These are phyloP conservation scores for Hypsibius dujardini DNA, from an alignment of 1,140 invertebrate genomes.

Conservation along the genomic window DNA sequence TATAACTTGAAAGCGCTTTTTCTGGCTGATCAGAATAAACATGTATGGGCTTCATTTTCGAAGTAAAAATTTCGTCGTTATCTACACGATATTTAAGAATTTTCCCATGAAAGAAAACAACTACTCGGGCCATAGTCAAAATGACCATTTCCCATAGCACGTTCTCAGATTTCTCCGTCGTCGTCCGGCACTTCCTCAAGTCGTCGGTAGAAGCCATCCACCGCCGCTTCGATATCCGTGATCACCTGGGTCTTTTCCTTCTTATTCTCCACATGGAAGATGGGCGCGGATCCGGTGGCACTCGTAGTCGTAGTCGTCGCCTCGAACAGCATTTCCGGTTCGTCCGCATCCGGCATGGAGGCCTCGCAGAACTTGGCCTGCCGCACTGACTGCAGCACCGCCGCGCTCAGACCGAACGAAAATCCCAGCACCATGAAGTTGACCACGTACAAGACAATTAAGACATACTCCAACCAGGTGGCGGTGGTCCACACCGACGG, in stretches of 20 bases:
- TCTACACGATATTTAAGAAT: no score
- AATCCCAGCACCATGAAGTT: not conserved
- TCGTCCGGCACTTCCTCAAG: not conserved
- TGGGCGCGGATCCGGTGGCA: not conserved
- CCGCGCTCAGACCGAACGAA: not conserved
- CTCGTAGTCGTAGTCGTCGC: not conserved
- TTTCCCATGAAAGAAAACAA: no score
- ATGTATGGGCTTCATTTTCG: no score
- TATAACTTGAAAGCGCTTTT: no score
- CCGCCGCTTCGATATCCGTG: conserved; percentile 2
- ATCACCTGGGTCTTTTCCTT: not conserved
- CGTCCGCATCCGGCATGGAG: not conserved
- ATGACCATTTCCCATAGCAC: no score
- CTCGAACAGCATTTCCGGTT: no score
- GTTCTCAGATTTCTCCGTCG: not conserved
- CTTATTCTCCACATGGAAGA: not conserved
- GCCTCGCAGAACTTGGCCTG: not conserved
- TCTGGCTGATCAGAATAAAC: no score
- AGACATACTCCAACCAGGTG: not conserved
- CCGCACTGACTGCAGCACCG: not conserved
- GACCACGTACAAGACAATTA: not conserved
- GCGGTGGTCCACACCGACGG: not conserved
- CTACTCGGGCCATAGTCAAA: no score
- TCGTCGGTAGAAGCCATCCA: not conserved
- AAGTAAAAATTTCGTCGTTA: no score